Base-by-base conservation (phyloP, 2,797 vertebrate species). In the Onychomys arenicola region DNA sequence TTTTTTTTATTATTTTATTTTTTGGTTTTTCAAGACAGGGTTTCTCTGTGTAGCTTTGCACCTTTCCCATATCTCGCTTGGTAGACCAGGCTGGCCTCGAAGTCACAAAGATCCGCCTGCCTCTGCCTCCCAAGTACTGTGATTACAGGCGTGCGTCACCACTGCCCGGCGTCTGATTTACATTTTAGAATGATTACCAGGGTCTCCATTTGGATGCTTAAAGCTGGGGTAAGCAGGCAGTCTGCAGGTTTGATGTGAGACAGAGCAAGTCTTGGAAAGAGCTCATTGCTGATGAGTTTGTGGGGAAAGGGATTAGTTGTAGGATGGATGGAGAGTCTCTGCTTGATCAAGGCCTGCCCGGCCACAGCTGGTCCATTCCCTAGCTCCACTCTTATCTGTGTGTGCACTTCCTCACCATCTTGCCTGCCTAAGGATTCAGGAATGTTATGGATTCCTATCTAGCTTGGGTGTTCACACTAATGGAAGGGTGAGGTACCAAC, bases 381-480 rank as follows among this genome's bases (percentile, higher is more conserved):
- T 65, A 32, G 67, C 40, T 95, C 59, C 27, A 14, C 34, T 6
- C 27, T 96, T 59, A 93, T 57, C 71, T 76, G 17, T 17, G 27
- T 49, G 21, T 27, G 29, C 1, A 49, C 14, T 77, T 93, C 93
- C 71, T 93, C 55, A 82, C 46, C 46, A 75, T 55, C 27, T 83
- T 52, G 52, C 61, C 94, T 90, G 12, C n/a, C 4, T 69, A 43
- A 89, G 32, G 34, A 75, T 43, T 52, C 55, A 91, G 80, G 89
- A 75, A 93, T 93, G 86, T 77, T 84, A 3, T 27, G 63, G 76
- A 95, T 94, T 96, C 85, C 90, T 96, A 77, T 75, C 71, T 93
- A 32, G n/a, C 76, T 40, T 78, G 89, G 82, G 96, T 96, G 89
- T 97, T 91, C 32, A 77, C 57, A 40, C 83, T 97, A 95, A 97